phyloP scores from a whole-genome alignment of 2,113 vertebrate species.

The Seriola aureovittata region DNA sequence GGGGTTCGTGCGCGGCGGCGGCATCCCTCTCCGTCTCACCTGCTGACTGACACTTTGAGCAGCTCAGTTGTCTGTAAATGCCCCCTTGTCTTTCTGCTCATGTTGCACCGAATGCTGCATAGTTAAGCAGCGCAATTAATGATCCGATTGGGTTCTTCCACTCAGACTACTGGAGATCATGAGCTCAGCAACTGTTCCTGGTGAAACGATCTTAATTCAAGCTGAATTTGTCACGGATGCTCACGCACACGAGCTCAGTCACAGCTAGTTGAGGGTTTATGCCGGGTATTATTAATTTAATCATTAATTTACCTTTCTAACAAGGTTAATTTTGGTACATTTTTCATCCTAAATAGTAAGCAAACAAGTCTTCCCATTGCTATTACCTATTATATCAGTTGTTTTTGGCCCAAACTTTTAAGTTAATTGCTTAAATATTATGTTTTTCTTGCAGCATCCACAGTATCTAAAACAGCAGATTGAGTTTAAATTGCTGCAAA shows the following conservation, averaged over 20 bases:
- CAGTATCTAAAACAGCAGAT: background rate
- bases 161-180: background rate
- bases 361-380: too few species aligned
- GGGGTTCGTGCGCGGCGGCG: slow-evolving; percentile 5
- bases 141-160: slow-evolving; percentile 12
- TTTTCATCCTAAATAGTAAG: slow-evolving; percentile 3
- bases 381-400: background rate
- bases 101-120: slow-evolving; percentile 10
- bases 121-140: slow-evolving; percentile 8
- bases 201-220: background rate
- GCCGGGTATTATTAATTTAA: background rate
- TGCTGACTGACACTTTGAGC: slow-evolving; percentile 25
- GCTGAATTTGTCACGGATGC: background rate
- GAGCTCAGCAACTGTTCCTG: background rate
- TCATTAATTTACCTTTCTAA: slow-evolving; percentile 14
- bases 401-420: background rate
- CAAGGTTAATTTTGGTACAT: slow-evolving; percentile 5
- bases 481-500: background rate
- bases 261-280: background rate
- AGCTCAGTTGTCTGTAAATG: slow-evolving; percentile 29
- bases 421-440: background rate
- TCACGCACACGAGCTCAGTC: background rate
- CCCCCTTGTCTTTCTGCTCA: slow-evolving; percentile 27
- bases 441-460: background rate
- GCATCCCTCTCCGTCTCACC: background rate